Percentiles rank a stretch among this genome's conserved stretches.
phyloP scores from a whole-genome alignment of 2,888 invertebrate genomes.

The Stramonita haemastoma region DNA sequence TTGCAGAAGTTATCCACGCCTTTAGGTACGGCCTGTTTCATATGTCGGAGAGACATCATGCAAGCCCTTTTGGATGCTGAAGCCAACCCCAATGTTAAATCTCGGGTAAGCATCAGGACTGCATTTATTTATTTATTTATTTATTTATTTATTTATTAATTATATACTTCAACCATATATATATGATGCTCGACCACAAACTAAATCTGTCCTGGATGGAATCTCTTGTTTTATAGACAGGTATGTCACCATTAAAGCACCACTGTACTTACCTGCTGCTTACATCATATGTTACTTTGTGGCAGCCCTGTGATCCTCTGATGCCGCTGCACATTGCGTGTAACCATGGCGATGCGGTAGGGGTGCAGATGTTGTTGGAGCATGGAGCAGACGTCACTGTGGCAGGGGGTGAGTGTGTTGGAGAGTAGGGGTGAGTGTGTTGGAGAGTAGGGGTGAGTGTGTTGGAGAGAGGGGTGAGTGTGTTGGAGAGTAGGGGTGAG shows the following conservation, averaged over 20 bases:
- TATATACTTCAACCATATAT: neutral
- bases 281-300: no score
- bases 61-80: conserved; percentile 35
- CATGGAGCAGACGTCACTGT: conserved; percentile 40
- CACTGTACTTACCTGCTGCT: no score
- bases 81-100: conserved; percentile 32
- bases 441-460: no score
- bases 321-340: conserved; percentile 38
- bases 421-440: neutral
- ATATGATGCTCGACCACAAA: no score
- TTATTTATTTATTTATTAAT: no score
- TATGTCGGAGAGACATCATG: conserved; percentile 40
- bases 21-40: conserved; percentile 34
- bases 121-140: neutral
- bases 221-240: no score
- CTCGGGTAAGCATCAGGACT: conserved; percentile 19
- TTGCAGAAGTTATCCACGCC: conserved; percentile 40
- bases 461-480: no score
- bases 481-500: no score
- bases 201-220: no score
- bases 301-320: conserved; percentile 31
- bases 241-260: no score
- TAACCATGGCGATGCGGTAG: conserved; percentile 40
- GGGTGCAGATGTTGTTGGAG: conserved; percentile 33
- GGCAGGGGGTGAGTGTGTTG: conserved; percentile 19